A percentile compares a stretch with the other conserved stretches of the same genome.
These are phyloP conservation scores for Brachionus calyciflorus DNA, from an alignment of 1,140 invertebrate species.

Conservation along the genomic window DNA sequence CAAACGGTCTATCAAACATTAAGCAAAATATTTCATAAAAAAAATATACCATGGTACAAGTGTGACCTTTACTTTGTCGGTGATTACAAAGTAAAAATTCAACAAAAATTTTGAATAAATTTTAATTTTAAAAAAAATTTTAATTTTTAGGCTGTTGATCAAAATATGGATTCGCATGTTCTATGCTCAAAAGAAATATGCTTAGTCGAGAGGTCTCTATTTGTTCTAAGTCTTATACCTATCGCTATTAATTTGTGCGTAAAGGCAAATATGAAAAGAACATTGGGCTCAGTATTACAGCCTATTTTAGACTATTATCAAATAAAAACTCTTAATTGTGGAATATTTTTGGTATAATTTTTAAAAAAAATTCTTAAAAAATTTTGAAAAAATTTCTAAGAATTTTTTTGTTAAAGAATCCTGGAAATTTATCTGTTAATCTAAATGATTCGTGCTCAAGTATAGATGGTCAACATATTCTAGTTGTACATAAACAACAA, in stretches of 20 bases:
- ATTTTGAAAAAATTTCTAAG: not conserved
- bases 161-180: not conserved
- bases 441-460: conserved; percentile 2
- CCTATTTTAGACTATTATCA: conserved; percentile 42
- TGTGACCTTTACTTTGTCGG: conserved; percentile 38
- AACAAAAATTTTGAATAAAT: no score
- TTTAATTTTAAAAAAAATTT: not conserved
- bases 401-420: conserved; percentile 4
- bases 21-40: conserved; percentile 27
- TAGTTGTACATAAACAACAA: conserved; percentile 33
- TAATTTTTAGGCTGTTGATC: not conserved
- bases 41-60: conserved; percentile 37
- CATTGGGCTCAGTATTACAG: not conserved
- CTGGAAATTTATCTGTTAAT: not conserved
- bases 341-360: conserved; percentile 6
- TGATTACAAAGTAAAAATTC: not conserved
- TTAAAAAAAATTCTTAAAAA: not conserved
- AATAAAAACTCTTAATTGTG: not conserved
- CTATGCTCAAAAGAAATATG: conserved; percentile 32
- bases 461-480: conserved; percentile 19
- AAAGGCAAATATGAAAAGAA: conserved; percentile 29
- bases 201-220: conserved; percentile 17
- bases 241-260: conserved; percentile 42
- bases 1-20: conserved; percentile 40
- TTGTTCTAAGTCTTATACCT: conserved; percentile 24